Conservation (phyloP, 2,113 vertebrate genomes). For the Oceanites oceanicus region DNA sequence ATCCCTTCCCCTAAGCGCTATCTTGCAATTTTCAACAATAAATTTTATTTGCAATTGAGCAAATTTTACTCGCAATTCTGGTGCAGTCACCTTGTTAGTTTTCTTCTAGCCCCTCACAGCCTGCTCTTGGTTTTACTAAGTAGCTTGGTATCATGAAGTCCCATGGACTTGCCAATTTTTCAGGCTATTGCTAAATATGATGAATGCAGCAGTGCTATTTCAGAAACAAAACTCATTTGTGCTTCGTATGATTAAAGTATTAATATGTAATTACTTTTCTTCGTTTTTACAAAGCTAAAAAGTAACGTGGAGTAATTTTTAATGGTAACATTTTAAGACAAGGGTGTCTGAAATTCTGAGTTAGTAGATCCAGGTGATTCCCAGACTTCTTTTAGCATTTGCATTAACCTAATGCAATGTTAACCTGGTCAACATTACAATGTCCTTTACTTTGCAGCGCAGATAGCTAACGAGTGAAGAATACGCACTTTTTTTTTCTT, state of each 20-base stretch:
- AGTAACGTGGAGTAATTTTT: neutral
- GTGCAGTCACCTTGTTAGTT: neutral
- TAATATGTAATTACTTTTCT: neutral
- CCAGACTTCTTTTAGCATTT: neutral
- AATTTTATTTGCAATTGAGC: neutral
- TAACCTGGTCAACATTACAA: neutral
- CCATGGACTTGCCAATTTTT: neutral
- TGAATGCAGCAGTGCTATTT: neutral
- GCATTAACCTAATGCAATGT: neutral
- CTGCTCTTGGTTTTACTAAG: neutral
- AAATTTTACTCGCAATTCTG: neutral
- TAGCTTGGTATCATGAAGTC: neutral
- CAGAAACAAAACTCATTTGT: neutral
- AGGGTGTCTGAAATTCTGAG: neutral
- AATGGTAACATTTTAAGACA: neutral
- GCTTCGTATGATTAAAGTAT: neutral
- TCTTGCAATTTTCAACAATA: neutral
- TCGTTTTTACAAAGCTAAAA: neutral
- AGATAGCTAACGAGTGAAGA: neutral
- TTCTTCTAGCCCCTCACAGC: neutral
- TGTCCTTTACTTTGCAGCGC: neutral
- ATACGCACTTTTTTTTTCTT: too few relatives aligned
- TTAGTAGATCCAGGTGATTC: neutral
- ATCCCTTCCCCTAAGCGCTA: neutral
- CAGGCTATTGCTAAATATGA: neutral